phyloP scores from a whole-genome alignment of 2,113 vertebrate species.

The Hoplias malabaricus region DNA sequence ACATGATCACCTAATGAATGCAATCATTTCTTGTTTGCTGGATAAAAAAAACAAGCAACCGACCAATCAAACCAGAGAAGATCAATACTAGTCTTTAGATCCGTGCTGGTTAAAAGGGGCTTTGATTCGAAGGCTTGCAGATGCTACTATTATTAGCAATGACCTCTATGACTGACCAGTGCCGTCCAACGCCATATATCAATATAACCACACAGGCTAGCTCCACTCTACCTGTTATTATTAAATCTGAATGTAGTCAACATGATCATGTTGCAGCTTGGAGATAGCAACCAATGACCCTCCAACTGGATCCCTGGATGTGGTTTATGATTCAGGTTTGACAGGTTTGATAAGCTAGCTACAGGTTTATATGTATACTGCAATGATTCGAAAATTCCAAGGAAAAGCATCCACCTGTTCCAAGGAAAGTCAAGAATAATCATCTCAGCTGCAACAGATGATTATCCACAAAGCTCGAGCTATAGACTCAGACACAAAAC shows the following conservation, averaged over 20 bases:
- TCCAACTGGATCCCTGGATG: not conserved
- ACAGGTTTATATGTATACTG: no score
- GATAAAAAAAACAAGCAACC: not conserved
- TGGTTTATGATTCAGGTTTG: not conserved
- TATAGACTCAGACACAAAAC: not conserved
- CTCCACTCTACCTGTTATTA: not conserved
- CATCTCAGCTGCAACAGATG: not conserved
- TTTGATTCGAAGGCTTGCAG: constrained; percentile 51
- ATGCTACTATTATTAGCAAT: constrained; percentile 59
- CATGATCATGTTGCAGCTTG: not conserved
- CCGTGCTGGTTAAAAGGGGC: constrained; percentile 35
- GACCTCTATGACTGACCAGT: constrained; percentile 56
- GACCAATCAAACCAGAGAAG: constrained; percentile 1
- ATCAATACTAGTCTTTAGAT: constrained; percentile 40
- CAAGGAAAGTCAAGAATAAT: not conserved
- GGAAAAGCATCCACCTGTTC: not conserved
- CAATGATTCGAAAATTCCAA: no score
- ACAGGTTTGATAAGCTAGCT: not conserved
- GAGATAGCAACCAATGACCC: not conserved
- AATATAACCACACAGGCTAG: constrained; percentile 23
- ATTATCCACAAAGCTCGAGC: not conserved
- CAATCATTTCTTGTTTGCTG: not conserved
- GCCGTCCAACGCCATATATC: constrained; percentile 46
- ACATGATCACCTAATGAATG: not conserved
- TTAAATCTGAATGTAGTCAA: not conserved